phyloP scores from a whole-genome alignment of 2,888 invertebrate species.

The Drosophila differens region DNA sequence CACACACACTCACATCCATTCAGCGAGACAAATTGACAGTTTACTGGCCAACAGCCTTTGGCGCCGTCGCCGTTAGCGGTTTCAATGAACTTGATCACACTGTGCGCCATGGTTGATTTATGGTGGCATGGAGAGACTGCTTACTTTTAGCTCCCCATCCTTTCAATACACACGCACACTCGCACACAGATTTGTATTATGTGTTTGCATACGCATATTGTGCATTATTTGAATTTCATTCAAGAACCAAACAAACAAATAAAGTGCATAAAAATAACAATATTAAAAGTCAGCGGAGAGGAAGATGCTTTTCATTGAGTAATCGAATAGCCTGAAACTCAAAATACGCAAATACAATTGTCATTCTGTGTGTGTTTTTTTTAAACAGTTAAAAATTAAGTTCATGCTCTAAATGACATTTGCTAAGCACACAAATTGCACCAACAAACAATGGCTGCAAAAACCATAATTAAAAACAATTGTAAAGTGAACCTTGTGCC shows the following conservation, averaged over 20 bases:
- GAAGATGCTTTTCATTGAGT: slow-evolving; percentile 12
- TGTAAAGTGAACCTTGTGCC: slow-evolving; percentile 38
- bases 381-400: slow-evolving; percentile 28
- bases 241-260: slow-evolving; percentile 24
- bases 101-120: slow-evolving; percentile 66
- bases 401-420: slow-evolving; percentile 54
- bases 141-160: slow-evolving; percentile 35
- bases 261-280: slow-evolving; percentile 7
- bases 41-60: slow-evolving; percentile 58
- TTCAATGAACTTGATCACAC: slow-evolving; percentile 57
- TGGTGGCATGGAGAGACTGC: slow-evolving; percentile 54
- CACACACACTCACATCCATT: slow-evolving; percentile 1
- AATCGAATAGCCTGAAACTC: slow-evolving; percentile 19
- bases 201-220: slow-evolving; percentile 30
- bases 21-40: slow-evolving; percentile 42
- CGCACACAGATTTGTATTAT: slow-evolving; percentile 3
- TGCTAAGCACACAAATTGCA: slow-evolving; percentile 28
- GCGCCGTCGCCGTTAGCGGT: slow-evolving; percentile 37
- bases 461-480: slow-evolving; percentile 64
- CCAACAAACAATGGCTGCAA: slow-evolving; percentile 13
- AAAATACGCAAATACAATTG: slow-evolving; percentile 1
- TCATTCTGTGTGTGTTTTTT: background rate
- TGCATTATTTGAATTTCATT: slow-evolving; percentile 68
- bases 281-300: slow-evolving; percentile 18
- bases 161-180: background rate